phyloP scores from a whole-genome alignment of 2,888 invertebrate genomes.

The Margaritifera margaritifera region DNA sequence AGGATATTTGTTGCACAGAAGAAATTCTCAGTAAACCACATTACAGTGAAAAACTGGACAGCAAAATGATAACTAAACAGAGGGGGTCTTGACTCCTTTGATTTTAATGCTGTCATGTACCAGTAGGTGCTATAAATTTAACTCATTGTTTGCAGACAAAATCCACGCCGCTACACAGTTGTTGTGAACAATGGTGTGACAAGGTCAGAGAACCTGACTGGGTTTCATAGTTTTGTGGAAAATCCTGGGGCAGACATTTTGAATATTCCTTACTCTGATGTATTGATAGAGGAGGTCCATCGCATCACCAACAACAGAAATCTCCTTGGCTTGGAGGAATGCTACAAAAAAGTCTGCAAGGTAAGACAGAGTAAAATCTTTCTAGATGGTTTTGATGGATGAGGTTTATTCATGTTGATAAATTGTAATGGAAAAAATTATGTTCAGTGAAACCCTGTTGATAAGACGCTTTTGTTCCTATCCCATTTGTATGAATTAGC shows the following conservation, averaged over 20 bases:
- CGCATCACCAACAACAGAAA: conserved; percentile 40
- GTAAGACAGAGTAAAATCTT: conserved; percentile 24
- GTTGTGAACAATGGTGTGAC: conserved; percentile 65
- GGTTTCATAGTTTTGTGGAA: conserved; percentile 43
- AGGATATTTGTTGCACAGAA: too few species aligned
- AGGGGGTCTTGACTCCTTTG: too few species aligned
- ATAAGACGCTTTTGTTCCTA: too few species aligned
- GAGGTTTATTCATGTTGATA: background rate
- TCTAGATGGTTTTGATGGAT: background rate
- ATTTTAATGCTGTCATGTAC: background rate
- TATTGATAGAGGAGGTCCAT: conserved; percentile 49
- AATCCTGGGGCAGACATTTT: conserved; percentile 31
- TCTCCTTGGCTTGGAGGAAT: conserved; percentile 54
- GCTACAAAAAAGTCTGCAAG: conserved; percentile 62
- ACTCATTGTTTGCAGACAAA: conserved; percentile 43
- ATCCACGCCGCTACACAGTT: conserved; percentile 59
- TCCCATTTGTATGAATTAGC: too few species aligned
- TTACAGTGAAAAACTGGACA: too few species aligned
- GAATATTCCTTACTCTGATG: conserved; percentile 33
- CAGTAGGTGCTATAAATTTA: background rate
- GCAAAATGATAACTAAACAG: too few species aligned
- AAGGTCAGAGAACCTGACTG: conserved; percentile 58
- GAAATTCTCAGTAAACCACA: too few species aligned
- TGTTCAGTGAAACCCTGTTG: background rate
- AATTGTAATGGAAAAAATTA: background rate